These are phyloP conservation scores for Notolabrus celidotus DNA, from an alignment of 2,797 vertebrate genomes.

Conservation along the genomic window DNA sequence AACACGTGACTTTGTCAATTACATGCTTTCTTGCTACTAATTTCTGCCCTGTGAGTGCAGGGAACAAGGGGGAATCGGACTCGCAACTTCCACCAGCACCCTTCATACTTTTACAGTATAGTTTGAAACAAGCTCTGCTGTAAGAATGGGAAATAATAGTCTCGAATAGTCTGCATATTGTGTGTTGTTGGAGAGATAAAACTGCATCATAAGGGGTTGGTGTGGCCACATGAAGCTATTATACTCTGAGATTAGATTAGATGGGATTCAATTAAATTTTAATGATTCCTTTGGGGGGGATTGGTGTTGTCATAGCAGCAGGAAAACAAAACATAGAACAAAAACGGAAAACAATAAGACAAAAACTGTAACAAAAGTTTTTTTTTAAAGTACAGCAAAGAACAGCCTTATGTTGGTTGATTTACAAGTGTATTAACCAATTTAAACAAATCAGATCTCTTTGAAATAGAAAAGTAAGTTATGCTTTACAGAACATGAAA, in stretches of 20 bases:
- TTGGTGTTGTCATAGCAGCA: slow-evolving; percentile 52
- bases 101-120: too few species aligned
- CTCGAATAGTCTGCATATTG: not conserved
- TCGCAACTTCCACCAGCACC: slow-evolving; percentile 22
- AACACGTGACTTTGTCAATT: slow-evolving; percentile 98
- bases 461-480: too few species aligned
- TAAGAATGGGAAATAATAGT: not conserved
- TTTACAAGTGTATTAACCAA: not conserved
- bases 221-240: slow-evolving; percentile 55
- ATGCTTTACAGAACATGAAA: not conserved
- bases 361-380: slow-evolving; percentile 22
- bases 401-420: not conserved
- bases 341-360: slow-evolving; percentile 24
- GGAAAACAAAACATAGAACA: slow-evolving; percentile 14
- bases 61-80: slow-evolving; percentile 15
- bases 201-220: slow-evolving; percentile 18
- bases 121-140: too few species aligned
- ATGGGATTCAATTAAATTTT: slow-evolving; percentile 61
- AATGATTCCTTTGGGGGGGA: slow-evolving; percentile 52
- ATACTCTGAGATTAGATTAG: slow-evolving; percentile 63
- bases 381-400: slow-evolving; percentile 18
- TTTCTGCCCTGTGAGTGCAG: slow-evolving; percentile 61
- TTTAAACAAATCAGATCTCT: too few species aligned
- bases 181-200: slow-evolving; percentile 17
- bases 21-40: slow-evolving; percentile 93